Conservation (phyloP, 2,113 vertebrate species). For the Centropristis striata region DNA sequence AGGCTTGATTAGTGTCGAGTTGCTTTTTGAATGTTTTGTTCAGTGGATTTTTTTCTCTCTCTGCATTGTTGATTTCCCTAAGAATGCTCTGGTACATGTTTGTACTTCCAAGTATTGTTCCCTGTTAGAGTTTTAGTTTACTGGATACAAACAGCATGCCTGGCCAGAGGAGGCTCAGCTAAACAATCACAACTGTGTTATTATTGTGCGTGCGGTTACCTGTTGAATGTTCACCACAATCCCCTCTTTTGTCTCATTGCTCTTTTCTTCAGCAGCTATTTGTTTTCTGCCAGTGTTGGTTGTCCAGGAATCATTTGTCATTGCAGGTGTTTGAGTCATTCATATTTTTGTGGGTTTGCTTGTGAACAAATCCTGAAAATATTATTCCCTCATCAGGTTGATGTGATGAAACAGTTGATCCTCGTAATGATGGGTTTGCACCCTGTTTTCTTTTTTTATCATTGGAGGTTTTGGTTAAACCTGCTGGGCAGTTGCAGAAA, state of each 20-base stretch:
- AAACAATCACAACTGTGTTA: conserved; percentile 6
- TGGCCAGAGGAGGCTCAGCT: conserved; percentile 35
- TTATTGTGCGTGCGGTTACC: conserved; percentile 25
- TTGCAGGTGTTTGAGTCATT: conserved; percentile 56
- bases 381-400: conserved; percentile 55
- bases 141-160: conserved; percentile 37
- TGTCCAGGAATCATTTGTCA: conserved; percentile 24
- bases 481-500: conserved; percentile 48
- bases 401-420: conserved; percentile 49
- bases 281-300: conserved; percentile 54
- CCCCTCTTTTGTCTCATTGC: conserved; percentile 29
- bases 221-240: conserved; percentile 30
- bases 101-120: conserved; percentile 80
- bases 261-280: conserved; percentile 26
- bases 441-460: conserved; percentile 60
- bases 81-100: conserved; percentile 53
- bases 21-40: conserved; percentile 52
- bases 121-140: conserved; percentile 17
- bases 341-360: conserved; percentile 60
- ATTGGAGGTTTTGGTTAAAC: conserved; percentile 59
- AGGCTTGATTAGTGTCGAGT: conserved; percentile 35
- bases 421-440: conserved; percentile 67
- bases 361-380: conserved; percentile 65
- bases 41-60: conserved; percentile 23
- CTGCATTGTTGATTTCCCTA: conserved; percentile 62